Evolutionary conservation across 2,113 vertebrate genomes (phyloP).

Genomic region (Calyptomena viridis): DNA sequence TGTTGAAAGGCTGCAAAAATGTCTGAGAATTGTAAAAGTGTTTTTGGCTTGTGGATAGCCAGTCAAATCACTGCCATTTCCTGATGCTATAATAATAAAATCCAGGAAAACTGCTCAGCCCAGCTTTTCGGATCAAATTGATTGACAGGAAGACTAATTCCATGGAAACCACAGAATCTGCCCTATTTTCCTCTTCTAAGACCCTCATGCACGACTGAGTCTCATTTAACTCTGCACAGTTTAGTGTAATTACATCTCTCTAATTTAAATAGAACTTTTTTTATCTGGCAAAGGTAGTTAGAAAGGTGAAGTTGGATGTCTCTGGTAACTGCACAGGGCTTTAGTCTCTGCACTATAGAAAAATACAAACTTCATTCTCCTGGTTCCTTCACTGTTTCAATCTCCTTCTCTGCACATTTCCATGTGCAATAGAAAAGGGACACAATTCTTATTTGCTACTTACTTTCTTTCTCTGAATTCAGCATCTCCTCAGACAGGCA

Average conservation of each 20-base stretch:
- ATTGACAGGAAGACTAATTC: constrained; percentile 25
- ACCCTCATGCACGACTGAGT: constrained; percentile 21
- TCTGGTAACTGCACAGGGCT: neutral
- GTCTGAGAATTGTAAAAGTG: neutral
- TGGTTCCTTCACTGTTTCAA: neutral
- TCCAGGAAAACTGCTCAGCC: neutral
- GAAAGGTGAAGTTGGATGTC: neutral
- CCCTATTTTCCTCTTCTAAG: constrained; percentile 6
- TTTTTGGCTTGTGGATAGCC: neutral
- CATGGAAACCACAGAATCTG: neutral
- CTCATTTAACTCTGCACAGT: constrained; percentile 31
- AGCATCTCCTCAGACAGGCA: neutral
- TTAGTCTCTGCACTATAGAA: neutral
- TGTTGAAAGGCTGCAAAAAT: neutral
- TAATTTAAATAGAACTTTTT: neutral
- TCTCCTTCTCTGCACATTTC: neutral
- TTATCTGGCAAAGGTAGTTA: neutral
- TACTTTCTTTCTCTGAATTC: neutral
- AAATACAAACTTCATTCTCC: neutral
- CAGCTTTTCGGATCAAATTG: constrained; percentile 7
- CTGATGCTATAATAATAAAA: constrained; percentile 19
- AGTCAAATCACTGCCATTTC: constrained; percentile 24
- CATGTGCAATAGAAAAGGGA: neutral
- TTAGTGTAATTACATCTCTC: constrained; percentile 16
- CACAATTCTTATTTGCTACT: neutral